A percentile compares a stretch with the other conserved stretches of the same genome.
Conservation (phyloP, 2,113 vertebrate genomes). For the Rhea pennata region DNA sequence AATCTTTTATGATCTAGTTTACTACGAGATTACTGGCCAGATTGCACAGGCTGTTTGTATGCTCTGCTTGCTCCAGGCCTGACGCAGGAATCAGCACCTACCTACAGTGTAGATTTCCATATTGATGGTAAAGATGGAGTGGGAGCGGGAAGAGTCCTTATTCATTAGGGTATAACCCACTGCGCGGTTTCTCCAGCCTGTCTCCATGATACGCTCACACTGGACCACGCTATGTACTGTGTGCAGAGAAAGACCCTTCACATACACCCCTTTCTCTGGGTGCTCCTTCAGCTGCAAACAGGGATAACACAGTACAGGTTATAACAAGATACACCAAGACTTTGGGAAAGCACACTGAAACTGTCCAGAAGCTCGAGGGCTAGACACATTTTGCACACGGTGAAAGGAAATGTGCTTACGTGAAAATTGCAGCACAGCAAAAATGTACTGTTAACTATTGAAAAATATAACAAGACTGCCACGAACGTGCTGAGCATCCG, state of each 20-base stretch:
- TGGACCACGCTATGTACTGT: slow-evolving; percentile 82
- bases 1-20: background rate
- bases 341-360: accelerated
- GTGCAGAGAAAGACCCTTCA: slow-evolving; percentile 88
- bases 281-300: slow-evolving; percentile 88
- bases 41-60: accelerated
- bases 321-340: accelerated
- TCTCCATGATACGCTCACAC: slow-evolving; percentile 86
- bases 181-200: slow-evolving; percentile 86
- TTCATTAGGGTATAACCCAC: slow-evolving; percentile 90
- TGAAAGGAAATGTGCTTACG: background rate
- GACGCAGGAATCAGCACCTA: slow-evolving; percentile 17
- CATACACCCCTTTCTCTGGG: slow-evolving; percentile 83
- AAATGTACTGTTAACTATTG: background rate
- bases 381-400: accelerated
- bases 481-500: background rate
- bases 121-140: slow-evolving; percentile 89
- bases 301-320: background rate
- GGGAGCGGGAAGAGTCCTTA: slow-evolving; percentile 89
- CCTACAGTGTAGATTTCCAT: slow-evolving; percentile 86
- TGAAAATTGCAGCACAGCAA: background rate
- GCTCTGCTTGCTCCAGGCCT: background rate
- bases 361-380: accelerated
- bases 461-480: background rate
- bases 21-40: background rate